A percentile compares a stretch with the other conserved stretches of the same genome.
phyloP scores from a whole-genome alignment of 2,797 vertebrate species.

The Typhlichthys subterraneus region DNA sequence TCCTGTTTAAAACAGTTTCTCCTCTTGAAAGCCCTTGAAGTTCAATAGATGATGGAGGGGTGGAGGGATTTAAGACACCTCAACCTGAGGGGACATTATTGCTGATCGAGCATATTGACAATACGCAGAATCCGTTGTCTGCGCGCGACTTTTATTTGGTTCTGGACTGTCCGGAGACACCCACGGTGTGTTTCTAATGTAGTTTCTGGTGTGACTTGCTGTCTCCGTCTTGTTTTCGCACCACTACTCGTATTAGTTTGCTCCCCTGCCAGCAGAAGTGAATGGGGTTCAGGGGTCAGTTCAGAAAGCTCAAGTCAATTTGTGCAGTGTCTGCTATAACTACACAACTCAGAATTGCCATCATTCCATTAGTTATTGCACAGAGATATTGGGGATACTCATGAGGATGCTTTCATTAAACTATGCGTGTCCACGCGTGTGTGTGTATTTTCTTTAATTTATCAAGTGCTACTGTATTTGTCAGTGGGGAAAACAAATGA shows the following conservation, averaged over 20 bases:
- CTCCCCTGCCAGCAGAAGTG: conserved; percentile 30
- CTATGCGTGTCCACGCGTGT: neutral
- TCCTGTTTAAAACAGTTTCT: no score
- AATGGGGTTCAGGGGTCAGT: conserved; percentile 1
- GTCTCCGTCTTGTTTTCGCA: conserved; percentile 33
- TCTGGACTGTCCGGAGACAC: conserved; percentile 12
- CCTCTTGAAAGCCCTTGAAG: no score
- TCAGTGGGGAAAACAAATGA: conserved; percentile 40
- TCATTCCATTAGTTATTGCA: conserved; percentile 19
- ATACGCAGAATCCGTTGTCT: conserved; percentile 32
- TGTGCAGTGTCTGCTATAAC: conserved; percentile 23
- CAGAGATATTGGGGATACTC: conserved; percentile 21
- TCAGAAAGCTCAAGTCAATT: conserved; percentile 17
- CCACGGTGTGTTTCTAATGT: neutral
- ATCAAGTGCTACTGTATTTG: conserved; percentile 52
- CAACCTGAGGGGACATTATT: no score
- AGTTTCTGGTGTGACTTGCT: conserved; percentile 18
- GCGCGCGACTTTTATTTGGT: conserved; percentile 2
- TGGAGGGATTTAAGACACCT: neutral
- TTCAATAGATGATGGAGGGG: no score
- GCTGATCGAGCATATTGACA: conserved; percentile 31
- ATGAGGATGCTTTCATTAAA: conserved; percentile 33
- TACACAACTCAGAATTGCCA: conserved; percentile 28
- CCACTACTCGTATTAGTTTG: conserved; percentile 17
- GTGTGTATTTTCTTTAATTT: conserved; percentile 32